Percentiles rank a stretch among this genome's conserved stretches.
These are phyloP conservation scores for Papilio polyxenes DNA, from an alignment of 1,140 invertebrate genomes.

Conservation along the genomic window DNA sequence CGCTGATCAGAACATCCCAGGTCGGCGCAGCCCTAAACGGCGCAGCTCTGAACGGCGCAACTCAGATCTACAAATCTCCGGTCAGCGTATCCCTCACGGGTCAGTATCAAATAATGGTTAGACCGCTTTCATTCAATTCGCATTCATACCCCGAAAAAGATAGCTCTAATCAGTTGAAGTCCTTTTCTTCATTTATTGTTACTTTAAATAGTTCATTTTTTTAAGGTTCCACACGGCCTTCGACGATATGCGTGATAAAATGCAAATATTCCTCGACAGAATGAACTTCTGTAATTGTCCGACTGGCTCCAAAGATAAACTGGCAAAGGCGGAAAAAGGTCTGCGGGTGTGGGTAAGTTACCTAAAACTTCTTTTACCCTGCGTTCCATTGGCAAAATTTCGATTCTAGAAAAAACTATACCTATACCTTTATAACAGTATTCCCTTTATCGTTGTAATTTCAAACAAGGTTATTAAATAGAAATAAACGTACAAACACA, in stretches of 20 bases:
- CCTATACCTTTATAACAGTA: background rate
- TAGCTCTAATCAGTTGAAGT: no score
- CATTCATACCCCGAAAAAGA: background rate
- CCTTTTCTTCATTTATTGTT: no score
- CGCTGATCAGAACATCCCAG: background rate
- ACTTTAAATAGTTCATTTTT: background rate
- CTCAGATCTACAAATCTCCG: no score
- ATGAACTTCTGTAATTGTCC: background rate
- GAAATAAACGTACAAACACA: constrained; percentile 17
- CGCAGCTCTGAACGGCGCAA: no score
- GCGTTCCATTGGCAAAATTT: background rate
- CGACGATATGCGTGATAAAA: background rate
- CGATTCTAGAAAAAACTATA: background rate
- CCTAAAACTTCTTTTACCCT: background rate
- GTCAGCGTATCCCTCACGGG: background rate
- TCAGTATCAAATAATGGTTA: background rate
- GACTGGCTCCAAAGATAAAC: background rate
- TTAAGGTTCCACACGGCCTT: background rate
- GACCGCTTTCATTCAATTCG: background rate
- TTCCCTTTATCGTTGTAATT: background rate
- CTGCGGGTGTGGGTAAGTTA: background rate
- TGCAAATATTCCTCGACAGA: background rate
- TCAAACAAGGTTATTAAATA: constrained; percentile 6
- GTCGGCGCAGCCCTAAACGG: background rate
- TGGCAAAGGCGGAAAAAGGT: background rate